Evolutionary conservation across 2,113 vertebrate species (phyloP), one percentile per base, ranked within the genome.

Genomic region (Orycteropus afer): DNA sequence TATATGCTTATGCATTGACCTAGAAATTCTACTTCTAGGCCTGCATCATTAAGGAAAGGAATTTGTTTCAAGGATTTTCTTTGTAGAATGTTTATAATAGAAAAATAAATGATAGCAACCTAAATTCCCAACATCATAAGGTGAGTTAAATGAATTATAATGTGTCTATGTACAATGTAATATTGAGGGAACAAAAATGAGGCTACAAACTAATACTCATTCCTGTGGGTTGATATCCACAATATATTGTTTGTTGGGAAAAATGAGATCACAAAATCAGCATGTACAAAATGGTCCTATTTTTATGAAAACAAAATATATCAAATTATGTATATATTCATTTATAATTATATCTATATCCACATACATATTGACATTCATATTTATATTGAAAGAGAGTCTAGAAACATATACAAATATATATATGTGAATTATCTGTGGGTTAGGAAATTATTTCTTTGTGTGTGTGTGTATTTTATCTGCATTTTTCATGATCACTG

Each of bases 111-210:
- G 4, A 53, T 2, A 57, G 32, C 7, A 88, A 32, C 2, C 18
- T 22, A 74, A 90, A 18, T 84, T 88, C 18, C 11, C 40, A 95
- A 61, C 6, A 82, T 73, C 84, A 27, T 32, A 18, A 34, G 63
- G 45, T 81, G 77, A 81, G 20, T 61, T 74, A 57, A 83, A 53
- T 80, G 83, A 86, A 63, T 65, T 88, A 37, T 69, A 79, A 77
- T 40, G 20, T 0, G 77, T 5, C 25, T 71, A 53, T 20, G 34
- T 27, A 32, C 20, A 89, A n/a, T 37, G 11, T 55, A 74, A 20
- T 47, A 79, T 37, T 73, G 29, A 83, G 67, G 9, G 49, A 74
- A 82, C 67, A 81, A 93, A 91, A 88, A 47, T n/a, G 9, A 95
- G 91, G 34, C 14, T 91, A 7, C 29, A 20, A 4, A 53, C 82